A percentile compares a stretch with the other conserved stretches of the same genome.
These are phyloP conservation scores for Semnornis frantzii DNA, from an alignment of 2,113 vertebrate species.

Conservation along the genomic window DNA sequence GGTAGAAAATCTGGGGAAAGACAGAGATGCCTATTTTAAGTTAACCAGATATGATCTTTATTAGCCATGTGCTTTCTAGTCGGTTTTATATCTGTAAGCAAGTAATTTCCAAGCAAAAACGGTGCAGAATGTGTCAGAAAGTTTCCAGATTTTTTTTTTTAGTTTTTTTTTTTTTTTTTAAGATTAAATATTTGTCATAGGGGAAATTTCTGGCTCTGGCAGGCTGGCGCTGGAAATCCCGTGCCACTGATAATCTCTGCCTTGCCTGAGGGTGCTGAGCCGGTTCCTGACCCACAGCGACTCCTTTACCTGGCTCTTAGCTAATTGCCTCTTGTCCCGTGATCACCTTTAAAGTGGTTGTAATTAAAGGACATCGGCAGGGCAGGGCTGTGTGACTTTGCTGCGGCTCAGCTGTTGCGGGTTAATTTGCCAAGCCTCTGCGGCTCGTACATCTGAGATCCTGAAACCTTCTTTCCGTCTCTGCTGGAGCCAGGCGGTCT, in stretches of 20 bases:
- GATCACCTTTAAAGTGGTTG: background rate
- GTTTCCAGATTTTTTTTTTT: background rate
- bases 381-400: background rate
- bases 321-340: background rate
- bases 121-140: background rate
- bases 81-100: background rate
- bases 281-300: background rate
- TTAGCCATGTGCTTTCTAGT: background rate
- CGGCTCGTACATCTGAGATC: background rate
- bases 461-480: background rate
- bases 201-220: conserved; percentile 2
- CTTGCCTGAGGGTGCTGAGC: background rate
- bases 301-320: background rate
- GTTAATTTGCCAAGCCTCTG: background rate
- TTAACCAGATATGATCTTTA: background rate
- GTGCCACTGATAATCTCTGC: background rate
- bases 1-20: background rate
- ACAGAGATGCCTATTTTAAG: background rate
- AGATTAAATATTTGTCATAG: background rate
- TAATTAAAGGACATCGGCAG: background rate
- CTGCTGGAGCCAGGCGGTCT: background rate
- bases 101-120: background rate
- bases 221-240: background rate
- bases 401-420: background rate
- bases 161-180: background rate